A percentile compares a stretch with the other conserved stretches of the same genome.
phyloP scores from a whole-genome alignment of 2,113 vertebrate species.

The Acrocephalus arundinaceus region DNA sequence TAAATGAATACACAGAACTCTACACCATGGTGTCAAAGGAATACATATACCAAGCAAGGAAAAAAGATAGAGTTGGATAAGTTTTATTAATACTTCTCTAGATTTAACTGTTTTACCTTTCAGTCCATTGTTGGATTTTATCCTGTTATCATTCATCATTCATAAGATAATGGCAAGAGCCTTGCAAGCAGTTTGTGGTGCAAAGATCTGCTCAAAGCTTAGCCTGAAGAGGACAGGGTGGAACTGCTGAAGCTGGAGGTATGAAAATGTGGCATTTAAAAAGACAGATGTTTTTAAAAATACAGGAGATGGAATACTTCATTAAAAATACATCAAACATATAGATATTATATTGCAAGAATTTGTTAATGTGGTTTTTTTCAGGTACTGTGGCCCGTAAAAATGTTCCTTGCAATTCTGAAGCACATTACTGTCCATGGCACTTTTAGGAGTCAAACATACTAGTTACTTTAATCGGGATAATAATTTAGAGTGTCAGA shows the following conservation, averaged over 20 bases:
- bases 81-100: neutral
- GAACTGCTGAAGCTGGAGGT: neutral
- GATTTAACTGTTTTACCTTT: neutral
- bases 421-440: neutral
- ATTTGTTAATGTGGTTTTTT: conserved; percentile 21
- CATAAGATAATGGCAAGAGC: neutral
- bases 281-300: neutral
- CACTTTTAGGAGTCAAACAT: conserved; percentile 61
- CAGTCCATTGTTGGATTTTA: neutral
- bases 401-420: conserved; percentile 17
- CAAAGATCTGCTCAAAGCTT: neutral
- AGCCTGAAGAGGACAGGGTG: neutral
- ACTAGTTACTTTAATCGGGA: conserved; percentile 26
- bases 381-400: neutral
- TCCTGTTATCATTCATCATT: neutral
- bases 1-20: neutral
- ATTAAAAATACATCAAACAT: conserved; percentile 19
- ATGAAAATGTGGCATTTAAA: neutral
- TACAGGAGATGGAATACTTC: neutral
- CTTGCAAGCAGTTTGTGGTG: neutral
- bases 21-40: neutral
- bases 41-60: neutral
- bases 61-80: neutral
- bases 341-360: neutral
- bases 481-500: conserved; percentile 64